These are phyloP conservation scores for Sclerurus mexicanus DNA, from an alignment of 2,113 vertebrate genomes.

Conservation along the genomic window DNA sequence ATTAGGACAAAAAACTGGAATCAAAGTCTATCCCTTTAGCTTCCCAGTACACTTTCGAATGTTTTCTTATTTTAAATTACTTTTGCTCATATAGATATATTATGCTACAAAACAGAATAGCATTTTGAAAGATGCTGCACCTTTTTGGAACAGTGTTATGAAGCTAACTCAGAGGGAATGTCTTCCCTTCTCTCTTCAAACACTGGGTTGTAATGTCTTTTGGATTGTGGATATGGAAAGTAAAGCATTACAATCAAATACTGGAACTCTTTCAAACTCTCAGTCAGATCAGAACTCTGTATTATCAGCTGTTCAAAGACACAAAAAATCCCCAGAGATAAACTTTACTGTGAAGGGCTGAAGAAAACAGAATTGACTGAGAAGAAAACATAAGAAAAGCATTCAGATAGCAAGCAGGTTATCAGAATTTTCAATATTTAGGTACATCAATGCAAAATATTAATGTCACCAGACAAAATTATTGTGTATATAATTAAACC, in stretches of 20 bases:
- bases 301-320: neutral
- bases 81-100: neutral
- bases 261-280: neutral
- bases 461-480: neutral
- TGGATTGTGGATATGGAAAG: neutral
- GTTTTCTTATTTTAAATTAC: neutral
- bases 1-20: neutral
- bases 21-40: accelerated
- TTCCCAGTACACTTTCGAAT: neutral
- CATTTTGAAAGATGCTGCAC: neutral
- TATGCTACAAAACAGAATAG: neutral
- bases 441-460: neutral
- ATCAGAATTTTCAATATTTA: neutral
- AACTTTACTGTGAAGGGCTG: neutral
- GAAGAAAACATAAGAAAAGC: neutral
- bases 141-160: neutral
- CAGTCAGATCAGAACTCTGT: neutral
- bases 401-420: neutral
- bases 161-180: neutral
- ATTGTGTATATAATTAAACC: neutral
- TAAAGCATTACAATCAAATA: neutral
- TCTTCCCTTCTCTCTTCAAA: neutral
- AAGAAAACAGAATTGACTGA: neutral
- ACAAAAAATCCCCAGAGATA: neutral
- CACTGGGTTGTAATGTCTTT: neutral